A percentile compares a stretch with the other conserved stretches of the same genome.
phyloP scores from a whole-genome alignment of 2,113 vertebrate species.

The Callipepla squamata region DNA sequence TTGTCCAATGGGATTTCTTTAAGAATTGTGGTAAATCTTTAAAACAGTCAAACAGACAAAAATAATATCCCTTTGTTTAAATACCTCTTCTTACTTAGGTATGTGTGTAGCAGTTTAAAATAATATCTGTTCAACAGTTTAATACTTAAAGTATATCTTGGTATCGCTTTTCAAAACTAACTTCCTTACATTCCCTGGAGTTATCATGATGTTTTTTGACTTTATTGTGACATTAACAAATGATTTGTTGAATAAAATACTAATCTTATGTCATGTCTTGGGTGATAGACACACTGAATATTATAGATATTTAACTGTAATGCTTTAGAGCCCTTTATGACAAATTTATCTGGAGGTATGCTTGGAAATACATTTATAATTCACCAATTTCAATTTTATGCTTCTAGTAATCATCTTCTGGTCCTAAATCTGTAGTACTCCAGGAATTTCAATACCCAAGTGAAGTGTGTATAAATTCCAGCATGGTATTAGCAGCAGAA shows the following conservation, averaged over 20 bases:
- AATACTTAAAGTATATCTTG: not conserved
- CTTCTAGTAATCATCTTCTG: not conserved
- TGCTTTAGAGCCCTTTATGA: not conserved
- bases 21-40: not conserved
- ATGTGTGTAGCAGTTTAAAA: not conserved
- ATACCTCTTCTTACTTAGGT: not conserved
- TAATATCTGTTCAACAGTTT: not conserved
- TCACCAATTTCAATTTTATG: not conserved
- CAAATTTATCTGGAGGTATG: not conserved
- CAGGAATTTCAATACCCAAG: not conserved
- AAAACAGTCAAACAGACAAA: not conserved
- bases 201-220: not conserved
- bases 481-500: not conserved
- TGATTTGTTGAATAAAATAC: not conserved
- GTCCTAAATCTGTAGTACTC: not conserved
- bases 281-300: not conserved
- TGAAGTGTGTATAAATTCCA: not conserved
- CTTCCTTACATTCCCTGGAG: not conserved
- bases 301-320: not conserved
- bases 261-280: not conserved
- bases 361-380: not conserved
- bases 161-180: not conserved
- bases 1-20: not conserved
- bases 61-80: not conserved
- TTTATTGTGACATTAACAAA: not conserved